Evolutionary conservation across 2,113 vertebrate species (phyloP).

Genomic region (Apodemus speciosus): DNA sequence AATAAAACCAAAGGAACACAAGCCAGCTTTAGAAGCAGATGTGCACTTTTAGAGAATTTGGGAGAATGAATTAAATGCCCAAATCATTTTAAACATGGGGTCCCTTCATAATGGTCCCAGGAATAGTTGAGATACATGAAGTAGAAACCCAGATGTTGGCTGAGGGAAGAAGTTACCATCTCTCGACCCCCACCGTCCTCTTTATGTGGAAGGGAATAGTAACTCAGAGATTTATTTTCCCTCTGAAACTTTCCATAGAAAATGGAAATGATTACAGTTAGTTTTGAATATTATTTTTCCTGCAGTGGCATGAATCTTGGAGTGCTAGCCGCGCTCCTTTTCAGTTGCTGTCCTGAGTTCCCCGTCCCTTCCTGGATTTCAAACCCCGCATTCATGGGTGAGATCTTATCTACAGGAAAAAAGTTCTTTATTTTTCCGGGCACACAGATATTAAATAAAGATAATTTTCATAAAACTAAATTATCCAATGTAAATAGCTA

Average conservation of each 20-base stretch:
- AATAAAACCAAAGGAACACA: not conserved
- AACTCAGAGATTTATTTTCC: conserved; percentile 66
- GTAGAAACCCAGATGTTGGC: conserved; percentile 67
- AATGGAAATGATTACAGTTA: conserved; percentile 73
- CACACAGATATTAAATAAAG: conserved; percentile 53
- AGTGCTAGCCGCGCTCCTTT: conserved; percentile 34
- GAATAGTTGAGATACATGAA: conserved; percentile 47
- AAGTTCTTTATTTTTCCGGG: conserved; percentile 21
- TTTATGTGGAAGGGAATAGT: conserved; percentile 42
- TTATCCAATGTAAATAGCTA: conserved; percentile 60
- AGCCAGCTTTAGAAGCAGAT: conserved; percentile 15
- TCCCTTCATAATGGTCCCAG: conserved; percentile 22
- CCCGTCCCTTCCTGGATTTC: not conserved
- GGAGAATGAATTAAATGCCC: conserved; percentile 45
- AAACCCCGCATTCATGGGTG: not conserved
- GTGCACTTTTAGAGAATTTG: not conserved
- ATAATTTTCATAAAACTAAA: conserved; percentile 50
- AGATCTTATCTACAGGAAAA: conserved; percentile 59
- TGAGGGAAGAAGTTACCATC: conserved; percentile 53
- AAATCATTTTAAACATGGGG: conserved; percentile 43
- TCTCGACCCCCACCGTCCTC: not conserved
- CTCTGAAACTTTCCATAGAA: conserved; percentile 62
- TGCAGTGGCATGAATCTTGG: conserved; percentile 61
- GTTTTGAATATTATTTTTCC: conserved; percentile 72
- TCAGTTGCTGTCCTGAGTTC: conserved; percentile 31